phyloP scores from a whole-genome alignment of 2,888 invertebrate genomes.

The Megaustenia siamemsis region DNA sequence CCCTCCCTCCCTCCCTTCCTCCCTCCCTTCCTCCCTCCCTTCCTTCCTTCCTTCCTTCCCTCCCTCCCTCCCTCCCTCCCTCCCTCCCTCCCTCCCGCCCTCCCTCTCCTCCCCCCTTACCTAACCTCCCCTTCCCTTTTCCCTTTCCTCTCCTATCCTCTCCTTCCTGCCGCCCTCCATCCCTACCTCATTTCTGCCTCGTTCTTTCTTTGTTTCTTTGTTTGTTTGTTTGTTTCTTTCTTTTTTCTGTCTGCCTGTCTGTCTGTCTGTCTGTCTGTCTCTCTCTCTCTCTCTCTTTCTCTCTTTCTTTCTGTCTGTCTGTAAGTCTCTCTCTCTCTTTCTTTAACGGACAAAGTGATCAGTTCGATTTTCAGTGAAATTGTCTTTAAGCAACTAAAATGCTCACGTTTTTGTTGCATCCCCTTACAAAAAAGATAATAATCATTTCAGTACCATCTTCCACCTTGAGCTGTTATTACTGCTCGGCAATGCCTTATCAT shows the following conservation, averaged over 20 bases:
- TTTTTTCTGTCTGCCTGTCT: not conserved
- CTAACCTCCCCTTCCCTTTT: not conserved
- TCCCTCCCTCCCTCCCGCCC: no score
- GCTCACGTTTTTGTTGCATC: no score
- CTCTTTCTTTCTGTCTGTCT: not conserved
- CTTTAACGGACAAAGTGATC: no score
- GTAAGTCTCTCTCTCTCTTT: not conserved
- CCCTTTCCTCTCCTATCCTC: not conserved
- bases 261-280: not conserved
- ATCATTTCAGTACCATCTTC: no score
- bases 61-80: not conserved
- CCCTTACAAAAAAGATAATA: no score
- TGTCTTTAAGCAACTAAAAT: no score
- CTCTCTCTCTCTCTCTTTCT: not conserved
- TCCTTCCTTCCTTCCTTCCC: not conserved
- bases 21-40: not conserved
- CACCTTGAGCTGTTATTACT: no score
- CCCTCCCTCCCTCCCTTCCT: no score
- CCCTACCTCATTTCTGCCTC: conserved; percentile 5
- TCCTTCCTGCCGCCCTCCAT: not conserved
- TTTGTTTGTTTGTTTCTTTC: not conserved
- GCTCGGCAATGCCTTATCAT: no score
- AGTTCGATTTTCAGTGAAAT: no score
- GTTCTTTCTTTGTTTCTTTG: not conserved
- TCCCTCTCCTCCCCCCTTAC: no score